Percentiles rank a stretch among this genome's conserved stretches.
Evolutionary conservation across 2,113 vertebrate species (phyloP).

Genomic region (Euleptes europaea): DNA sequence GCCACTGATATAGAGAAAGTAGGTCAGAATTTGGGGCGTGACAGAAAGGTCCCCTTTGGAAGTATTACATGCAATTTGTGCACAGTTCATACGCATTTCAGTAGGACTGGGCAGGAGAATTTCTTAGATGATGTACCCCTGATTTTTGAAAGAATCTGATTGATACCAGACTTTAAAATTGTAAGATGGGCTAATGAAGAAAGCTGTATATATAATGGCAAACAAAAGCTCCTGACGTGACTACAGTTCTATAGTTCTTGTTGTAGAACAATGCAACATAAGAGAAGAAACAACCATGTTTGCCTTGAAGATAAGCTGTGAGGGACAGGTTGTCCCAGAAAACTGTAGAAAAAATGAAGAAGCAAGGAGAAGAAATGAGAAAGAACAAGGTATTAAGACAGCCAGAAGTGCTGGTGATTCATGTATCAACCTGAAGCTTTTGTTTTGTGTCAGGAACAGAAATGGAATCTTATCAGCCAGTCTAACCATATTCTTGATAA

Average conservation of each 20-base stretch:
- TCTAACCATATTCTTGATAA: conserved; percentile 3
- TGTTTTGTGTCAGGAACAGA: background rate
- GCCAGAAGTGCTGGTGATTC: background rate
- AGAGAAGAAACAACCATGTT: background rate
- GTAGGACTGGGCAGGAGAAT: background rate
- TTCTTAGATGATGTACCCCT: background rate
- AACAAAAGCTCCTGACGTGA: too few species aligned
- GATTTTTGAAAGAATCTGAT: background rate
- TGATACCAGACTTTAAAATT: background rate
- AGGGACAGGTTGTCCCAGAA: background rate
- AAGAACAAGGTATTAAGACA: background rate
- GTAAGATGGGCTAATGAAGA: background rate
- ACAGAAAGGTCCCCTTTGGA: background rate
- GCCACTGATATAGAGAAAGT: background rate
- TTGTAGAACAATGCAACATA: background rate
- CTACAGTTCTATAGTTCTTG: background rate
- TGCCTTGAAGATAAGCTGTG: background rate
- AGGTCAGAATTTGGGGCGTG: background rate
- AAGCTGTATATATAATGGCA: background rate
- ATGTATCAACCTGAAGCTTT: background rate
- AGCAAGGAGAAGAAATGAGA: background rate
- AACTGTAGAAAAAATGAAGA: background rate
- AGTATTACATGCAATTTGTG: too few species aligned
- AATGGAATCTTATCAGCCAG: conserved; percentile 17
- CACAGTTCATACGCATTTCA: background rate